Evolutionary conservation across 2,797 vertebrate species (phyloP).

Genomic region (Gadopsis marmoratus): DNA sequence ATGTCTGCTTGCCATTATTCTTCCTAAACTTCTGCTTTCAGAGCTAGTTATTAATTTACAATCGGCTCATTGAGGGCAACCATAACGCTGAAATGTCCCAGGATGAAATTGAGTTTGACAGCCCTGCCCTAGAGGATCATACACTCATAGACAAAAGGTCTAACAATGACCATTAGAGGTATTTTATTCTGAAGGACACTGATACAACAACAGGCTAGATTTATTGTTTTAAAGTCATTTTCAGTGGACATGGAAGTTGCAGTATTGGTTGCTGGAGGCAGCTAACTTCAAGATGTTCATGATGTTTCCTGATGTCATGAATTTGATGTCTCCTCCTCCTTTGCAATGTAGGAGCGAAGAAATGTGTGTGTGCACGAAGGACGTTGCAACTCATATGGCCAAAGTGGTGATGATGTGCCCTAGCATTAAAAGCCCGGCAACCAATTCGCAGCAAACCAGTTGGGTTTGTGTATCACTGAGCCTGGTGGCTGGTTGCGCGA

Average conservation of each 20-base stretch:
- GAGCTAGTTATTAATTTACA: no score
- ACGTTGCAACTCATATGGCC: background rate
- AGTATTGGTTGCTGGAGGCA: no score
- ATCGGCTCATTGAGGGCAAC: no score
- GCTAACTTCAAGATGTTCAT: no score
- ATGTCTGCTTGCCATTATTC: no score
- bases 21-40: no score
- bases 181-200: constrained; percentile 3
- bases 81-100: no score
- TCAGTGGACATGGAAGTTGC: background rate
- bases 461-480: constrained; percentile 12
- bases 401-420: constrained; percentile 3
- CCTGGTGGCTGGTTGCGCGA: constrained; percentile 35
- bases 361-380: background rate
- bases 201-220: background rate
- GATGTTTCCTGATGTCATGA: no score
- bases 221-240: background rate
- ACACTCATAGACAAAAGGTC: background rate
- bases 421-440: constrained; percentile 12
- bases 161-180: background rate
- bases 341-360: background rate
- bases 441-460: constrained; percentile 12
- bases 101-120: no score
- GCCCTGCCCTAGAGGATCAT: background rate
- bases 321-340: no score